Evolutionary conservation across 2,888 invertebrate species (phyloP).

Genomic region (Agonopterix heracliana): DNA sequence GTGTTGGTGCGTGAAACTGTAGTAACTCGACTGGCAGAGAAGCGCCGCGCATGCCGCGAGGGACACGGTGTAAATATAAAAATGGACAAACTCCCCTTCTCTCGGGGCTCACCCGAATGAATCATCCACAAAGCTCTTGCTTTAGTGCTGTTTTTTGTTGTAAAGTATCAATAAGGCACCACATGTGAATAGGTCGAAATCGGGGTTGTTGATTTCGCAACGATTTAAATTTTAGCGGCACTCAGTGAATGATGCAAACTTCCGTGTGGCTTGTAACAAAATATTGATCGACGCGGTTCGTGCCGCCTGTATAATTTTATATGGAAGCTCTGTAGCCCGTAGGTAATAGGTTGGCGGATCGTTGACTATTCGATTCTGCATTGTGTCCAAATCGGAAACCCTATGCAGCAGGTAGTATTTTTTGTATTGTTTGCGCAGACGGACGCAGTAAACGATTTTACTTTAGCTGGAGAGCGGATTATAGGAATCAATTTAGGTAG

Average conservation of each 20-base stretch:
- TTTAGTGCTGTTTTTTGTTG: constrained; percentile 37
- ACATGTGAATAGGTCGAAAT: constrained; percentile 19
- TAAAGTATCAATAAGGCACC: constrained; percentile 24
- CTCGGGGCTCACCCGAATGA: constrained; percentile 64
- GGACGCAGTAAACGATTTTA: too few species aligned
- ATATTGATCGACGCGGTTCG: constrained; percentile 67
- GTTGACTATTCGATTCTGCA: constrained; percentile 16
- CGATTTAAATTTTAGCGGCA: constrained; percentile 55
- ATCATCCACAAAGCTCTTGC: constrained; percentile 58
- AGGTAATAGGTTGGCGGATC: background rate
- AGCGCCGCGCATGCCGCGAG: constrained; percentile 73
- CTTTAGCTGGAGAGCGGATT: too few species aligned
- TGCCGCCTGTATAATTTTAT: constrained; percentile 51
- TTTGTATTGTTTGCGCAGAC: constrained; percentile 33
- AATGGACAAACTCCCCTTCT: constrained; percentile 74
- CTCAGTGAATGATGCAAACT: constrained; percentile 44
- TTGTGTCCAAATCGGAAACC: constrained; percentile 51
- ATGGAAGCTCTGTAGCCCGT: constrained; percentile 29
- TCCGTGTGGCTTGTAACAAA: constrained; percentile 55
- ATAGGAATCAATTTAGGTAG: too few species aligned
- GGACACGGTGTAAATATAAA: constrained; percentile 73
- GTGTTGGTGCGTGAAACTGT: constrained; percentile 71
- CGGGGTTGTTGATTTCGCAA: constrained; percentile 18
- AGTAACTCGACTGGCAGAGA: constrained; percentile 68
- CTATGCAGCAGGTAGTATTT: constrained; percentile 65